Evolutionary conservation across 2,113 vertebrate species (phyloP).

Genomic region (Sebastes fasciatus): DNA sequence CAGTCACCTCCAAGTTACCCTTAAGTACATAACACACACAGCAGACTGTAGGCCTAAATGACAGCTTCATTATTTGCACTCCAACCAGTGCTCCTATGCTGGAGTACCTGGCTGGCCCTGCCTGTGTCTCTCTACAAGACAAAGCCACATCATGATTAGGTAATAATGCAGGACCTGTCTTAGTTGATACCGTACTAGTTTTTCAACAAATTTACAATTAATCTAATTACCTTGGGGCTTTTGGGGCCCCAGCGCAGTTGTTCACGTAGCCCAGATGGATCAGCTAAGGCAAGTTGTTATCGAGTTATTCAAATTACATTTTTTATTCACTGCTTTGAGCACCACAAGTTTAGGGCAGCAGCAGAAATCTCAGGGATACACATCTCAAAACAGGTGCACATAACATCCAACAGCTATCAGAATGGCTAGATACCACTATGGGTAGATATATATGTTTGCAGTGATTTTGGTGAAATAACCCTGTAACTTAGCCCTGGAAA

Average conservation of each 20-base stretch:
- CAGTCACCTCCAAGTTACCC: not conserved
- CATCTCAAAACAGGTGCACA: not conserved
- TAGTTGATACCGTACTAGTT: not conserved
- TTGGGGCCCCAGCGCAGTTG: not conserved
- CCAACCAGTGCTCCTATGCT: not conserved
- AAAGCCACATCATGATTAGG: no score
- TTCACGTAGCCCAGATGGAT: not conserved
- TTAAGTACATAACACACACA: slow-evolving; percentile 4
- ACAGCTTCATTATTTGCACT: slow-evolving; percentile 23
- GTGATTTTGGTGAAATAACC: not conserved
- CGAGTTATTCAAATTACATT: not conserved
- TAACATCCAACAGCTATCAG: not conserved
- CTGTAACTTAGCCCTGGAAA: not conserved
- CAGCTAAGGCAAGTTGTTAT: not conserved
- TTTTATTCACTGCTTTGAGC: not conserved
- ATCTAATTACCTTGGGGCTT: not conserved
- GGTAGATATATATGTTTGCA: not conserved
- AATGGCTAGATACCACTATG: not conserved
- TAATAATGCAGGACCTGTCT: not conserved
- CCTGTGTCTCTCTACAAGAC: not conserved
- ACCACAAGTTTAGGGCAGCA: not conserved
- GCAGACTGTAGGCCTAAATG: not conserved
- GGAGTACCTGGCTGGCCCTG: not conserved
- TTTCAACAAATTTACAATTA: not conserved
- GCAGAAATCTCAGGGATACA: not conserved